Evolutionary conservation across 1,140 invertebrate genomes (phyloP).

Genomic region (Apis dorsata): DNA sequence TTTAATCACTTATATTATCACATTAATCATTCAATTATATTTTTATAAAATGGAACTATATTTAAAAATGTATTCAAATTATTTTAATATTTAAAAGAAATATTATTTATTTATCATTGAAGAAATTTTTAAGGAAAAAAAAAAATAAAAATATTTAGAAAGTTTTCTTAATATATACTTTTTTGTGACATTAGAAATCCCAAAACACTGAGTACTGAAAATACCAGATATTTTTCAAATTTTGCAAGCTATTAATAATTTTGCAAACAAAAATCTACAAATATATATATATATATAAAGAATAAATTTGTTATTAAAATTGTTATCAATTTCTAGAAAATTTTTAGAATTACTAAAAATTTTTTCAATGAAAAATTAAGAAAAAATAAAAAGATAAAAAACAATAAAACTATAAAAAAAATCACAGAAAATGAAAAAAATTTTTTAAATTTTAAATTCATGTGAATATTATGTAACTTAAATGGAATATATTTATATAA

Average conservation of each 20-base stretch:
- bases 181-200: background rate
- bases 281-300: slow-evolving; percentile 20
- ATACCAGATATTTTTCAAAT: slow-evolving; percentile 11
- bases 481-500: background rate
- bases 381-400: too few relatives aligned
- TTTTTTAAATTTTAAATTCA: background rate
- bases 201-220: slow-evolving; percentile 9
- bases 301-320: background rate
- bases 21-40: background rate
- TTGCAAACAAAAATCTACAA: background rate
- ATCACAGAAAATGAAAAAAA: background rate
- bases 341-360: background rate
- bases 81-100: background rate
- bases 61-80: background rate
- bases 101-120: background rate
- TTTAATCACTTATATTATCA: background rate
- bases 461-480: background rate
- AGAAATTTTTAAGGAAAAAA: too few relatives aligned
- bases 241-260: background rate
- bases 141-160: background rate
- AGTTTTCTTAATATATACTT: background rate
- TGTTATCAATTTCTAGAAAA: background rate
- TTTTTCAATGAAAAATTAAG: background rate
- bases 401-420: background rate
- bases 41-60: slow-evolving; percentile 16